These are phyloP conservation scores for Tenebrosternarchus preto DNA, from an alignment of 2,113 vertebrate species.

Conservation along the genomic window DNA sequence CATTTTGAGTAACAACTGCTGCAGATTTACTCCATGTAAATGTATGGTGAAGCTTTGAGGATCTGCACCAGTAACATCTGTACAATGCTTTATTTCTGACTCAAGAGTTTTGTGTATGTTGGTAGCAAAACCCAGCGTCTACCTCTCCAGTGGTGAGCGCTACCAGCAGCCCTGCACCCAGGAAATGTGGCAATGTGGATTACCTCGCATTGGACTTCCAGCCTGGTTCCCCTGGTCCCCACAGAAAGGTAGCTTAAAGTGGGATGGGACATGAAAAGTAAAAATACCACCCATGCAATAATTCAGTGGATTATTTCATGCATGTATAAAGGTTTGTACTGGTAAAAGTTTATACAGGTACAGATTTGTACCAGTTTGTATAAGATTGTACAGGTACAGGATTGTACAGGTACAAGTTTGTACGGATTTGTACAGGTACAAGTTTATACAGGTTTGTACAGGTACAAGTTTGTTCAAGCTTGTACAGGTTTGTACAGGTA, in stretches of 20 bases:
- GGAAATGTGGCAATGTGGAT: conserved; percentile 93
- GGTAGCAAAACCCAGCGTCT: conserved; percentile 95
- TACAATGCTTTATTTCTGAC: not conserved
- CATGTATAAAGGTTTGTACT: too few relatives aligned
- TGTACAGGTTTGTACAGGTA: too few relatives aligned
- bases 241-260: conserved; percentile 84
- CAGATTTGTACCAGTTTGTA: too few relatives aligned
- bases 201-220: conserved; percentile 97
- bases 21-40: too few relatives aligned
- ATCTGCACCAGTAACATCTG: not conserved
- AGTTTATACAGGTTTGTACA: too few relatives aligned
- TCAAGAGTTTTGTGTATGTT: conserved; percentile 46
- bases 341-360: too few relatives aligned
- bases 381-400: too few relatives aligned
- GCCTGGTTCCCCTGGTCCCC: conserved; percentile 89
- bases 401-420: too few relatives aligned
- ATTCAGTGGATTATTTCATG: not conserved
- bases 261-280: not conserved
- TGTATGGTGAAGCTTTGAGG: too few relatives aligned
- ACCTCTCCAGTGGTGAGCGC: conserved; percentile 93
- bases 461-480: too few relatives aligned
- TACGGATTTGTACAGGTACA: too few relatives aligned
- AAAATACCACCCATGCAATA: not conserved
- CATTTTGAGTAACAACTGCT: too few relatives aligned
- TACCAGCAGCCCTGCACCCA: conserved; percentile 92